These are phyloP conservation scores for Cyanoliseus patagonus DNA, from an alignment of 2,113 vertebrate genomes.

Conservation along the genomic window DNA sequence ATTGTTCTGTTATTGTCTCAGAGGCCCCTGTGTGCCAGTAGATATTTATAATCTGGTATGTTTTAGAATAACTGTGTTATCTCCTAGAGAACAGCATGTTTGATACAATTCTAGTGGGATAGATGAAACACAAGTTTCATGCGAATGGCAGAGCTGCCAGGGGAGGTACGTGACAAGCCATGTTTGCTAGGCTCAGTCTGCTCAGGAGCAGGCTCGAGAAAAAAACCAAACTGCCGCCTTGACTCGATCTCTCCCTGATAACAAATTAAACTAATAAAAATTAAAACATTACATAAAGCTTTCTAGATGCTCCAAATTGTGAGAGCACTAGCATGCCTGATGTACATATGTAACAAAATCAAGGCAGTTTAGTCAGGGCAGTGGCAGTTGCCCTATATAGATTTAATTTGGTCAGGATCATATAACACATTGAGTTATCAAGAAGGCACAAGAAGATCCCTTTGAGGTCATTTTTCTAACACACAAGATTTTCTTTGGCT, in stretches of 20 bases:
- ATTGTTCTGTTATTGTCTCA: conserved; percentile 34
- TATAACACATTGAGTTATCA: background rate
- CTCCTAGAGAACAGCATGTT: conserved; percentile 43
- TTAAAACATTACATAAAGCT: conserved; percentile 8
- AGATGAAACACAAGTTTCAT: background rate
- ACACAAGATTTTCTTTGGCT: background rate
- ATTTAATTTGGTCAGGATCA: conserved; percentile 23
- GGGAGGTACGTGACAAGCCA: background rate
- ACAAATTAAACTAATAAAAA: conserved; percentile 35
- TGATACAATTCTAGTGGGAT: conserved; percentile 38
- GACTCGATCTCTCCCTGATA: background rate
- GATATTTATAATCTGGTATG: conserved; percentile 53
- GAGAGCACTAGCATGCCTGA: background rate
- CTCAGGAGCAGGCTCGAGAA: background rate
- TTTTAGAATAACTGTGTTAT: conserved; percentile 31
- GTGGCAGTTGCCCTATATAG: background rate
- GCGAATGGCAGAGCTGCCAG: background rate
- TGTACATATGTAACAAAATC: background rate
- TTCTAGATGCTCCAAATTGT: background rate
- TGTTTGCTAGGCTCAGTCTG: background rate
- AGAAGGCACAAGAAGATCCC: background rate
- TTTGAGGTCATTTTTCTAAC: background rate
- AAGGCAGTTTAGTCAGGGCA: background rate
- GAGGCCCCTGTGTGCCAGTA: background rate
- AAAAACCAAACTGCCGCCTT: background rate